Conservation (phyloP, 2,888 invertebrate species). For the Lasioglossum pauxillum region DNA sequence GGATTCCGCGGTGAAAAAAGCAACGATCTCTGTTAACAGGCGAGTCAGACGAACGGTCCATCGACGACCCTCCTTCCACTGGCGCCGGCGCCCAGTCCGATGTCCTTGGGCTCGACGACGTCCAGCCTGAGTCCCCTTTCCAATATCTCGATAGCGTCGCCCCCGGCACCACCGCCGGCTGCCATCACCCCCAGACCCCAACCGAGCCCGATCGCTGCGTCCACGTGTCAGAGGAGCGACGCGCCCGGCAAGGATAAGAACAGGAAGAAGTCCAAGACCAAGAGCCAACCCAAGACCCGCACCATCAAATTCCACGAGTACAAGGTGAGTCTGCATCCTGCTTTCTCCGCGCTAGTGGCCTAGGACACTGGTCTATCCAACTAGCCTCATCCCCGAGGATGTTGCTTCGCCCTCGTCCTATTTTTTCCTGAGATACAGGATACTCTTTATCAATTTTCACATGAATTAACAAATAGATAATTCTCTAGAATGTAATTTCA, state of each 20-base stretch:
- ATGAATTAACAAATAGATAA: background rate
- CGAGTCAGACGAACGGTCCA: constrained; percentile 80
- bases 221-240: constrained; percentile 87
- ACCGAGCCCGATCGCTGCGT: constrained; percentile 81
- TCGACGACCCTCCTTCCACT: constrained; percentile 85
- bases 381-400: background rate
- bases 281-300: constrained; percentile 92
- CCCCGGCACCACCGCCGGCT: constrained; percentile 86
- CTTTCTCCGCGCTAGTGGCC: background rate
- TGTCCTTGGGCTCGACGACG: constrained; percentile 87
- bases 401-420: background rate
- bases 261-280: constrained; percentile 92
- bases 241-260: constrained; percentile 89
- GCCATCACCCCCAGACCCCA: constrained; percentile 85
- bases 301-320: constrained; percentile 99
- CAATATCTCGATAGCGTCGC: constrained; percentile 87
- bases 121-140: constrained; percentile 89
- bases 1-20: constrained; percentile 45
- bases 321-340: constrained; percentile 85
- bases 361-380: background rate
- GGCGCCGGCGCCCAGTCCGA: constrained; percentile 85
- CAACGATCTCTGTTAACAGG: constrained; percentile 71
- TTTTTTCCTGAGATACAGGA: too few species aligned
- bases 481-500: background rate
- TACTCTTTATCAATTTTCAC: background rate